Evolutionary conservation across 1,140 invertebrate species (phyloP), one percentile per base, ranked within the genome.

Genomic region (Drosophila athabasca): DNA sequence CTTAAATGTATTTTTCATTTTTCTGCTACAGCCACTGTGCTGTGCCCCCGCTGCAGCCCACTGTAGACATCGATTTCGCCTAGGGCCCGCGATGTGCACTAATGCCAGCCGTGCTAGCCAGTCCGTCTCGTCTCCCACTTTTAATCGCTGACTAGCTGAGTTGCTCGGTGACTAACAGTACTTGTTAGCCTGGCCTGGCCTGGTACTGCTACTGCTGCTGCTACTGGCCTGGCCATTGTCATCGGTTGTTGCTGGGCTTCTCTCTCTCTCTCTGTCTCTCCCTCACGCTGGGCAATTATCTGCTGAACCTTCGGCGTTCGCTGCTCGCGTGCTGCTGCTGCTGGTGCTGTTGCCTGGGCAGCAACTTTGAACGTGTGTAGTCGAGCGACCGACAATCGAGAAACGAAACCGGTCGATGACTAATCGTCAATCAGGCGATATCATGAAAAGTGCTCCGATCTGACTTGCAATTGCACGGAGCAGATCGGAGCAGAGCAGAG

Each of bases 401-500:
- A 17, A 65, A 84, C 82, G 59, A 17, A 65, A 84, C 82, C 82
- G 83, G 82, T 85, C 82, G 82, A 87, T 85, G 82, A 85, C 78
- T 85, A 85, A 85, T 85, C 82, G 78, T 81, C 74, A 81, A 85
- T 85, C 82, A 82, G 76, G 62, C 78, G 78, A 87, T 82, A 75
- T 84, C 82, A 85, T 87, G 76, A 81, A 85, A 78, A 78, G 65
- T 75, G 76, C 76, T 72, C 26, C 74, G 79, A 69, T 74, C 79
- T 78, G 53, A 57, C 70, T 73, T 76, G 75, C 70, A 70, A 67
- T 58, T 73, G 64, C 77, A 78, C 48, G 41, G 55, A 65, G 66
- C 58, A 24, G 58, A 67, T 11, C 22, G n/a, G 26, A 11, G 9
- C 31, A 8, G 31, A 35, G 9, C 31, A 0, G 31, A 35, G 9